A percentile compares a stretch with the other conserved stretches of the same genome.
Conservation (phyloP, 2,113 vertebrate genomes). For the Nansenia antarctica region DNA sequence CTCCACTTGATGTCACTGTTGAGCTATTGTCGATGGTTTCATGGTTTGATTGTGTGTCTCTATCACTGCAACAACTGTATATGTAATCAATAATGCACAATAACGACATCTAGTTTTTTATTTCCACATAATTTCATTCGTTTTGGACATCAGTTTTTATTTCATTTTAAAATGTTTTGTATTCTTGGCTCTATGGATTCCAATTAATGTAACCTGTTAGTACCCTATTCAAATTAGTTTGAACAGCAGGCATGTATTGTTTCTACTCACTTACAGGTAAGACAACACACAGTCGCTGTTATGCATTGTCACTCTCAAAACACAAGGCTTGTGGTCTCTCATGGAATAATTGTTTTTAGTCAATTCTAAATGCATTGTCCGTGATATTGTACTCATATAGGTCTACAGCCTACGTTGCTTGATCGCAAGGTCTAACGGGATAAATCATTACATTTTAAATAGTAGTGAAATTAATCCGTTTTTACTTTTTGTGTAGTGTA, state of each 20-base stretch:
- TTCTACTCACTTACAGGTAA: neutral
- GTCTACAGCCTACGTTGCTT: no score
- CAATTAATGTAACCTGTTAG: neutral
- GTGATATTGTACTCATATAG: no score
- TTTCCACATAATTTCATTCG: neutral
- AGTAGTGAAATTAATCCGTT: no score
- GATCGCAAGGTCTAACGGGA: no score
- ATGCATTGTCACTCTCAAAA: neutral
- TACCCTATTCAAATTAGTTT: neutral
- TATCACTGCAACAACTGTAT: neutral
- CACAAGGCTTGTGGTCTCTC: neutral
- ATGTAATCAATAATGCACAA: neutral
- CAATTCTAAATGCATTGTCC: no score
- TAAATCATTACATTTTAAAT: no score
- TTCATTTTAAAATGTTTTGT: neutral
- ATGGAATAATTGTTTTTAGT: neutral
- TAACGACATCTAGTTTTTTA: no score
- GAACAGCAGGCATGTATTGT: neutral
- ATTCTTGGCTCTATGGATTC: no score
- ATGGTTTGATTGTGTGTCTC: neutral
- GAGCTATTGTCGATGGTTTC: conserved; percentile 41
- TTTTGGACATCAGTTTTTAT: no score
- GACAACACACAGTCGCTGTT: neutral
- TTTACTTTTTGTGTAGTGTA: no score
- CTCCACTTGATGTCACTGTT: conserved; percentile 65